phyloP scores from a whole-genome alignment of 2,888 invertebrate genomes.

The Hipparchia semele region DNA sequence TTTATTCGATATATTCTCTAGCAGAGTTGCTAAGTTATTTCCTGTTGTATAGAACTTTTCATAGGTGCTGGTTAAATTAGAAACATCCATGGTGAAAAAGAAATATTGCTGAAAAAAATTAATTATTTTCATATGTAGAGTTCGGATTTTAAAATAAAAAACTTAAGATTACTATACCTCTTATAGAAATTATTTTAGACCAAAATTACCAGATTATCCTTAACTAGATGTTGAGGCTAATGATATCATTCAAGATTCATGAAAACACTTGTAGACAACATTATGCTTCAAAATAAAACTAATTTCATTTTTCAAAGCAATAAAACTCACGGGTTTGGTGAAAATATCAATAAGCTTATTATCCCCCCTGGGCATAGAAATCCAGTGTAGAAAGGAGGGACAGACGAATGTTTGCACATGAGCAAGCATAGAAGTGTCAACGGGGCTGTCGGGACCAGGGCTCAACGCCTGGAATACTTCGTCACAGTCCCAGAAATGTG shows the following conservation, averaged over 20 bases:
- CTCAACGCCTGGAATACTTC: conserved; percentile 59
- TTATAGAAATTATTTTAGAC: not conserved
- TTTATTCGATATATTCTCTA: conserved; percentile 53
- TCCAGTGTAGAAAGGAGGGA: conserved; percentile 74
- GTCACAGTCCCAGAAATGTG: conserved; percentile 76
- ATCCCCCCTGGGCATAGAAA: conserved; percentile 72
- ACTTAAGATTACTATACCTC: not conserved
- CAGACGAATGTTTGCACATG: conserved; percentile 67
- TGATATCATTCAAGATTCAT: no score
- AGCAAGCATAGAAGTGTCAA: conserved; percentile 51
- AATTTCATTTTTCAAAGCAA: not conserved
- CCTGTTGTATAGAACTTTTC: conserved; percentile 59
- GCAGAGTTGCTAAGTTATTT: conserved; percentile 49
- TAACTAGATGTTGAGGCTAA: no score
- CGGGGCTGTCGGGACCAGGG: conserved; percentile 59
- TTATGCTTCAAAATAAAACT: no score
- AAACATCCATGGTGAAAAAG: conserved; percentile 59
- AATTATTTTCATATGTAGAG: not conserved
- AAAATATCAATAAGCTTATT: conserved; percentile 71
- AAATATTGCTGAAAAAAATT: conserved; percentile 69
- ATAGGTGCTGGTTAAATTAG: conserved; percentile 62
- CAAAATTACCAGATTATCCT: no score
- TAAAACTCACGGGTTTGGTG: conserved; percentile 70
- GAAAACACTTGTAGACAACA: no score
- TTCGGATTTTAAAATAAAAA: not conserved